Evolutionary conservation across 2,113 vertebrate genomes (phyloP).

Genomic region (Pholis gunnellus): DNA sequence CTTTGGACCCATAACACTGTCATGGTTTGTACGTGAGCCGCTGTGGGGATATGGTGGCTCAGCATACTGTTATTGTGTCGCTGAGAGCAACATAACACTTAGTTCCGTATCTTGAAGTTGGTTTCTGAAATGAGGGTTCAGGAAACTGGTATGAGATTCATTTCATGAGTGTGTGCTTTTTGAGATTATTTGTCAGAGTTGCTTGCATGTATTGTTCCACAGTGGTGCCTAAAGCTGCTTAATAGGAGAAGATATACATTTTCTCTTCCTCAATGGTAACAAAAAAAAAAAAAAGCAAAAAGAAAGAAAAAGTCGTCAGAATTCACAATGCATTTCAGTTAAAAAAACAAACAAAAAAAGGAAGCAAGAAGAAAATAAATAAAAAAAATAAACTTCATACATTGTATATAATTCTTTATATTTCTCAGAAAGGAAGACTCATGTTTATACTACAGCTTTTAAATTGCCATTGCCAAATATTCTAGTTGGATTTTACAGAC

Average conservation of each 20-base stretch:
- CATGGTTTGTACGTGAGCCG: constrained; percentile 73
- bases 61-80: constrained; percentile 65
- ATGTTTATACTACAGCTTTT: constrained; percentile 89
- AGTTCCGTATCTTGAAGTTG: constrained; percentile 53
- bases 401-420: constrained; percentile 85
- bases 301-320: constrained; percentile 53
- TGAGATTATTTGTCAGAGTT: constrained; percentile 70
- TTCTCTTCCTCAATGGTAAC: constrained; percentile 64
- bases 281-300: constrained; percentile 53
- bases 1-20: constrained; percentile 85
- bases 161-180: constrained; percentile 74
- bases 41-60: constrained; percentile 64
- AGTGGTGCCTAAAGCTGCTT: constrained; percentile 85
- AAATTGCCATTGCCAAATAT: constrained; percentile 86
- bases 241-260: constrained; percentile 69
- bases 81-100: constrained; percentile 67
- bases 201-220: constrained; percentile 80
- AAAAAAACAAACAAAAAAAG: constrained; percentile 76
- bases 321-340: constrained; percentile 77
- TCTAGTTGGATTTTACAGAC: constrained; percentile 76
- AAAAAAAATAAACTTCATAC: constrained; percentile 57
- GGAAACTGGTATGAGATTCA: constrained; percentile 48
- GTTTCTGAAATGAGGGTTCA: constrained; percentile 58
- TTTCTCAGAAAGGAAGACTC: constrained; percentile 91
- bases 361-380: constrained; percentile 54